phyloP scores from a whole-genome alignment of 2,888 invertebrate species.

The Epinotia brunnichana region DNA sequence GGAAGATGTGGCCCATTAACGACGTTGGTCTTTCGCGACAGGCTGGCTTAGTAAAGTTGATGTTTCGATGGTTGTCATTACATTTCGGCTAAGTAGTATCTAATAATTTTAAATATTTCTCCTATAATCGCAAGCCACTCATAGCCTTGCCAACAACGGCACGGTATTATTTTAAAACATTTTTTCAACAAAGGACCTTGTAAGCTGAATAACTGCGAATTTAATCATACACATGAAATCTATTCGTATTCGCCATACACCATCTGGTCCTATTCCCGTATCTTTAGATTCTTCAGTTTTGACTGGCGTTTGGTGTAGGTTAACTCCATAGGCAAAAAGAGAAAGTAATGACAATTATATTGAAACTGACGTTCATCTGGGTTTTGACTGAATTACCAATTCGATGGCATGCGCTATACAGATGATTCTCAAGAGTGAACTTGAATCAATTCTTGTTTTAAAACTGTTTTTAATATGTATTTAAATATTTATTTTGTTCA shows the following conservation, averaged over 20 bases:
- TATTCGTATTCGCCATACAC: too few relatives aligned
- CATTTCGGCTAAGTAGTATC: neutral
- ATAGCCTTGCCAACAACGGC: too few relatives aligned
- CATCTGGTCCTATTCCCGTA: too few relatives aligned
- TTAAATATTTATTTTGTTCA: neutral
- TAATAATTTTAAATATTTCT: too few relatives aligned
- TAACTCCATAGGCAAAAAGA: neutral
- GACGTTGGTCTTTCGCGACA: slow-evolving; percentile 9
- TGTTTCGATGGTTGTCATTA: slow-evolving; percentile 7
- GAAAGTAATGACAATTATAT: neutral
- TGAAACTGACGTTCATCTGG: neutral
- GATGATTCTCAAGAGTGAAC: neutral
- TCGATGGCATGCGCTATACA: neutral
- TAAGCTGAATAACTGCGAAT: too few relatives aligned
- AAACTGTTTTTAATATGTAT: neutral
- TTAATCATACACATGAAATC: too few relatives aligned
- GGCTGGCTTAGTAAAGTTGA: neutral
- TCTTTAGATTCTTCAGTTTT: neutral
- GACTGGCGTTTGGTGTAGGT: neutral
- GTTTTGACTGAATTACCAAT: neutral
- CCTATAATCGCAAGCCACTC: too few relatives aligned
- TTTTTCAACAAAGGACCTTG: too few relatives aligned
- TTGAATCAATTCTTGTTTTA: neutral
- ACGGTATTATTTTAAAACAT: neutral
- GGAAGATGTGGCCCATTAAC: slow-evolving; percentile 1